Conservation (phyloP, 1,140 invertebrate species). For the Zaprionus gabonicus region DNA sequence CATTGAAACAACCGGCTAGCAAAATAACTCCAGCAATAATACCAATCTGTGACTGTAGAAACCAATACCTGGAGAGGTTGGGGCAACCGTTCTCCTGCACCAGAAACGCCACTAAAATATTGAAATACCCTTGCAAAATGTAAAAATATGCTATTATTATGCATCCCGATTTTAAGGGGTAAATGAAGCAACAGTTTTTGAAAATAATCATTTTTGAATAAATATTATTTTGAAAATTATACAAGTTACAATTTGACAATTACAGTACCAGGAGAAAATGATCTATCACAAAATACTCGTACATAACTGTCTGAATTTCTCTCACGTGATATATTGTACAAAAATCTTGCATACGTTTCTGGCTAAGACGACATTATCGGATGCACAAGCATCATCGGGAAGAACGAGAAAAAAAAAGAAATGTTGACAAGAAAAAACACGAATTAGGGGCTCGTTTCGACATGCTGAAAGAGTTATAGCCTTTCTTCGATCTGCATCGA, state of each 20-base stretch:
- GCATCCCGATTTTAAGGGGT: constrained; percentile 17
- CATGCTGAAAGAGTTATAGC: too few species aligned
- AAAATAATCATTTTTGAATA: constrained; percentile 18
- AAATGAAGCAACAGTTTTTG: constrained; percentile 15
- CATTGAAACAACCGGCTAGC: constrained; percentile 5
- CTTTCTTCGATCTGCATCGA: too few species aligned
- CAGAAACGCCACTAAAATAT: background rate
- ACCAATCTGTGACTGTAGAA: constrained; percentile 2
- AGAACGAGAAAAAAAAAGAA: too few species aligned
- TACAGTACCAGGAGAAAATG: background rate
- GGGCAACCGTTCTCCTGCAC: background rate
- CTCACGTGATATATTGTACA: too few species aligned
- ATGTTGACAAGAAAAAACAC: too few species aligned
- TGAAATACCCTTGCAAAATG: background rate
- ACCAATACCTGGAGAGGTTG: background rate
- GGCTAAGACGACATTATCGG: too few species aligned
- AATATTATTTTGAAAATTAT: background rate
- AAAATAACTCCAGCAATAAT: constrained; percentile 17
- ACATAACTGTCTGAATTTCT: too few species aligned
- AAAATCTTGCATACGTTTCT: too few species aligned
- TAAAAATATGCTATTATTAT: constrained; percentile 6
- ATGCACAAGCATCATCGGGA: too few species aligned
- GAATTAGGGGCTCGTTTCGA: too few species aligned
- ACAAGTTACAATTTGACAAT: background rate
- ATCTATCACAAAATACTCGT: background rate